phyloP scores from a whole-genome alignment of 92 coral and sea anemone species.

The Scolanthus callimorphus region DNA sequence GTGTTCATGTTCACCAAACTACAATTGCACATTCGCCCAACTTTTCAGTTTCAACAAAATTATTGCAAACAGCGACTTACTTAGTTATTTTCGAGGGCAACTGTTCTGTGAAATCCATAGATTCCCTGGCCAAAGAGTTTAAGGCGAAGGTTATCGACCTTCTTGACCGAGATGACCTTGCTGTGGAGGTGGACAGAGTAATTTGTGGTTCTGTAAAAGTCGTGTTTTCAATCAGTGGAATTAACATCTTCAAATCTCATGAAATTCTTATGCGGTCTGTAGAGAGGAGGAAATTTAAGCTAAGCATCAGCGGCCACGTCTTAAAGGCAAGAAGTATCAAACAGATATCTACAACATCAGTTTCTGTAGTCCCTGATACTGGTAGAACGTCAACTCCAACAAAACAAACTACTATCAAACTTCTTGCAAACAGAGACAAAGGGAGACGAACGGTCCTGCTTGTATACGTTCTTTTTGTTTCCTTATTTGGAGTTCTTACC shows the following conservation, averaged over 20 bases:
- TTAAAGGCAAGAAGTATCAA: conserved; percentile 46
- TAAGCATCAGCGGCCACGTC: conserved; percentile 33
- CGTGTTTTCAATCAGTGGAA: conserved; percentile 30
- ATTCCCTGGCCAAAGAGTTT: conserved; percentile 31
- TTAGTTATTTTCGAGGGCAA: conserved; percentile 44
- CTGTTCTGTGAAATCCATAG: conserved; percentile 33
- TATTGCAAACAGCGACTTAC: conserved; percentile 21
- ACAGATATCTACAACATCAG: conserved; percentile 3
- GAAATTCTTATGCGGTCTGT: conserved; percentile 29
- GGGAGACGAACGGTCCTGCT: conserved; percentile 19
- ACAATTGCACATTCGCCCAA: conserved; percentile 1
- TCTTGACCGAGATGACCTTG: conserved; percentile 17
- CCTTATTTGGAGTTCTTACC: conserved; percentile 46
- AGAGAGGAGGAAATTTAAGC: conserved; percentile 20
- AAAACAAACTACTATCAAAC: not conserved
- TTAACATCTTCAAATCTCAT: conserved; percentile 21
- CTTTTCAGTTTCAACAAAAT: not conserved
- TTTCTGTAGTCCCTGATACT: not conserved
- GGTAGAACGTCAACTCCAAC: conserved; percentile 13
- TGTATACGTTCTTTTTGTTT: conserved; percentile 33
- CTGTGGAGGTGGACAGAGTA: conserved; percentile 36
- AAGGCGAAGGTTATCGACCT: conserved; percentile 22
- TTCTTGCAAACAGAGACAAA: conserved; percentile 10
- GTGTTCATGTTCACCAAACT: not conserved
- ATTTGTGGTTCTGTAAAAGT: conserved; percentile 65